Evolutionary conservation across 1,140 invertebrate species (phyloP), one percentile per base, ranked within the genome.

Genomic region (Dinoponera quadriceps): DNA sequence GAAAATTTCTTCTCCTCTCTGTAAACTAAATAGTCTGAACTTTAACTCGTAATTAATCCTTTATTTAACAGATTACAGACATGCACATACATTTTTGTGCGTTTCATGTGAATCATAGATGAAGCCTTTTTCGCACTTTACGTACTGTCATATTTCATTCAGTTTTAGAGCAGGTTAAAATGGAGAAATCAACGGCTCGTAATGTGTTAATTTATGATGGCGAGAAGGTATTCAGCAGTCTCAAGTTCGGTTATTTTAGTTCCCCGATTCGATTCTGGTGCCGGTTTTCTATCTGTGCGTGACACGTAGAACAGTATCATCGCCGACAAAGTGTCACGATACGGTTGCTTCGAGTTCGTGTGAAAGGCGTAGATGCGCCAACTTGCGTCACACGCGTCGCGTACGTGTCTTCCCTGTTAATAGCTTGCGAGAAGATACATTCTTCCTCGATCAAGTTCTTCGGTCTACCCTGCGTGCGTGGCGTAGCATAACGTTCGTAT

Each of bases 321-420:
- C 57, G 51, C 57, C 54, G 75, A 71, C 75, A 80, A 48, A 65
- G 16, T 80, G 75, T 80, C 75, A 71, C 3, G 33, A 71, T 80
- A 80, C 48, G 38, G 65, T 80, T 80, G 71, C 51, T 80, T 59
- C 7, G 18, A 38, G n/a, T n/a, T n/a, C 18, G 7, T 55, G 25
- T 27, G 65, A 59, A 69, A 57, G 51, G 49, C 16, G 55, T 54
- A n/a, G 54, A 44, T 38, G 66, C 66, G 75, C 49, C 75, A 80
- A 59, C 63, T 71, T 22, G 18, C 18, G 68, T 80, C 75, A 57
- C 65, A 14, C 57, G 65, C 33, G 44, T 7, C 14, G 33, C 57
- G 55, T 74, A 74, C 20, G 27, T 9, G 18, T 55, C 38, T 16
- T 18, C 33, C 69, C n/a, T 27, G 20, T 63, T 44, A 78, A 78